phyloP scores from a whole-genome alignment of 2,113 vertebrate genomes.

The Equus przewalskii region DNA sequence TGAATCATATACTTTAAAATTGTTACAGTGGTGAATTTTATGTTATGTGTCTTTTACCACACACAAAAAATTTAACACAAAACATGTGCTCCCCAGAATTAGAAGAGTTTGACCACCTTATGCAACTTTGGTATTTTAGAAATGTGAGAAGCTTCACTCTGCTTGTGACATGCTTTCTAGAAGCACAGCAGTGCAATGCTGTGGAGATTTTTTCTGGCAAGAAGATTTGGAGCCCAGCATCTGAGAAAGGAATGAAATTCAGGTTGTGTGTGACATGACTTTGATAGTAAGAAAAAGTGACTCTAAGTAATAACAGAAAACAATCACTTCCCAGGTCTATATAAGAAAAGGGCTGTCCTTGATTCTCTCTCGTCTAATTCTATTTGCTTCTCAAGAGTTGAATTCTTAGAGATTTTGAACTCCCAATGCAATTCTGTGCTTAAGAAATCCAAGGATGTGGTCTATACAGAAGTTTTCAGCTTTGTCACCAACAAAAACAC shows the following conservation, averaged over 20 bases:
- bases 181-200: neutral
- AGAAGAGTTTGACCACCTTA: constrained; percentile 50
- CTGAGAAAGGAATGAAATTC: constrained; percentile 53
- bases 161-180: constrained; percentile 57
- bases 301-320: constrained; percentile 24
- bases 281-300: constrained; percentile 62
- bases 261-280: constrained; percentile 35
- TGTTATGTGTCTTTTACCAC: neutral
- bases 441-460: neutral
- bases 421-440: neutral
- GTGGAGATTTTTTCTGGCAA: constrained; percentile 24
- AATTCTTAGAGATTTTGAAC: constrained; percentile 16
- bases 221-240: constrained; percentile 57
- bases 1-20: neutral
- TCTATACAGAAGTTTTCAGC: neutral
- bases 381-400: constrained; percentile 19
- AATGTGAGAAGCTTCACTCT: constrained; percentile 56
- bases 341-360: neutral
- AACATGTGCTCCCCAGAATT: constrained; percentile 41
- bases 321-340: neutral
- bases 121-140: constrained; percentile 66
- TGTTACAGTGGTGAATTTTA: neutral
- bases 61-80: constrained; percentile 30
- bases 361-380: constrained; percentile 42
- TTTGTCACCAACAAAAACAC: neutral